Percentiles rank a stretch among this genome's conserved stretches.
These are phyloP conservation scores for Corythornis cristatus DNA, from an alignment of 2,113 vertebrate species.

Conservation along the genomic window DNA sequence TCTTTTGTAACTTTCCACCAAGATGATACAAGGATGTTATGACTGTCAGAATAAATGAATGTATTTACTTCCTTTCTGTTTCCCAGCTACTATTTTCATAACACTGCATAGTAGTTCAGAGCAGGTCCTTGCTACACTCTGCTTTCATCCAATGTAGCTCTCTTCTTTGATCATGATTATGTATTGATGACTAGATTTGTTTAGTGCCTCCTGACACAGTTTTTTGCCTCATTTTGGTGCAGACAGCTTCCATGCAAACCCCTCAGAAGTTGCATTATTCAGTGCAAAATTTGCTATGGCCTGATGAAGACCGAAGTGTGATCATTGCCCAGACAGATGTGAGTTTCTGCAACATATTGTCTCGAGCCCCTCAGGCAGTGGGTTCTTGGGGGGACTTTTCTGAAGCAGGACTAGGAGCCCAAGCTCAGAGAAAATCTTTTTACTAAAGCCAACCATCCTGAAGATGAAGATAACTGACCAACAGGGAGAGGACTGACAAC, in stretches of 20 bases:
- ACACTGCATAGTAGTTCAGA: conserved; percentile 51
- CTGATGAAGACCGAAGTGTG: background rate
- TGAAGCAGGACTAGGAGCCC: background rate
- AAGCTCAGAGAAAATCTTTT: background rate
- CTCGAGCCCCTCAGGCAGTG: fast-evolving
- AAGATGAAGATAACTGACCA: background rate
- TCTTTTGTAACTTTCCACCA: conserved; percentile 68
- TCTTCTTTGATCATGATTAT: conserved; percentile 10
- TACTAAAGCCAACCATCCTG: background rate
- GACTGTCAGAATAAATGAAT: conserved; percentile 74
- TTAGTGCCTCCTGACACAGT: background rate
- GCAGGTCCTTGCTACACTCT: background rate
- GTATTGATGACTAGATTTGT: background rate
- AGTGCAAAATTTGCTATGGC: conserved; percentile 2
- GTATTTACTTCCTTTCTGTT: conserved; percentile 61
- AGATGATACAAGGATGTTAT: conserved; percentile 70
- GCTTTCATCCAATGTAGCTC: background rate
- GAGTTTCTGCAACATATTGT: background rate
- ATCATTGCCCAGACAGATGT: background rate
- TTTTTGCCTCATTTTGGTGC: background rate
- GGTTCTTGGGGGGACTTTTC: background rate
- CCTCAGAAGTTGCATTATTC: conserved; percentile 29
- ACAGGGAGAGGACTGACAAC: background rate
- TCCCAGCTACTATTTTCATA: conserved; percentile 60
- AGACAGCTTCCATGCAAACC: background rate